A percentile compares a stretch with the other conserved stretches of the same genome.
Evolutionary conservation across 2,113 vertebrate genomes (phyloP).

Genomic region (Phainopepla nitens): DNA sequence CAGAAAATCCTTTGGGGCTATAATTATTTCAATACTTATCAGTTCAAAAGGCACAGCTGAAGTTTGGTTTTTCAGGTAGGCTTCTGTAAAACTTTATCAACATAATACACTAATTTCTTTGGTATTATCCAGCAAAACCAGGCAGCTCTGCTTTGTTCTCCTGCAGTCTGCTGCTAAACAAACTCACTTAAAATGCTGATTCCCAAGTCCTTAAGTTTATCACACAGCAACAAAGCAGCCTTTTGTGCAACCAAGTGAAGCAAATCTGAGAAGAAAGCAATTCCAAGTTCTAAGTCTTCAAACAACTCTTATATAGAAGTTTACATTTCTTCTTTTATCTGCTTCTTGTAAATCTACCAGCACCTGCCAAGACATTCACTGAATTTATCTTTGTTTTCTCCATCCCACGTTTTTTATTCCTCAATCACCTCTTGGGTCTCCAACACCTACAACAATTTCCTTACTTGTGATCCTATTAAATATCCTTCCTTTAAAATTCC

Average conservation of each 20-base stretch:
- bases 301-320: background rate
- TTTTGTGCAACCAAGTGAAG: background rate
- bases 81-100: conserved; percentile 33
- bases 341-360: background rate
- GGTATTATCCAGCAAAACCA: background rate
- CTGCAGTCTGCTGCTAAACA: conserved; percentile 1
- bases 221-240: background rate
- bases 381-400: background rate
- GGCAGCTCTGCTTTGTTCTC: background rate
- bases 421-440: background rate
- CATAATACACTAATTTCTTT: background rate
- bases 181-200: background rate
- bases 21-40: background rate
- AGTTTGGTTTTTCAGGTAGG: background rate
- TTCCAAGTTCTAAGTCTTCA: background rate
- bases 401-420: background rate
- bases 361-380: background rate
- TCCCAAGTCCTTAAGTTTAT: background rate
- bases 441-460: background rate
- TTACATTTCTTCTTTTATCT: background rate
- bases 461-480: background rate
- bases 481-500: background rate
- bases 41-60: background rate
- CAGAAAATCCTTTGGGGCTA: background rate
- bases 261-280: background rate